A percentile compares a stretch with the other conserved stretches of the same genome.
Conservation (phyloP, 1,140 invertebrate genomes). For the Mizuhopecten yessoensis region DNA sequence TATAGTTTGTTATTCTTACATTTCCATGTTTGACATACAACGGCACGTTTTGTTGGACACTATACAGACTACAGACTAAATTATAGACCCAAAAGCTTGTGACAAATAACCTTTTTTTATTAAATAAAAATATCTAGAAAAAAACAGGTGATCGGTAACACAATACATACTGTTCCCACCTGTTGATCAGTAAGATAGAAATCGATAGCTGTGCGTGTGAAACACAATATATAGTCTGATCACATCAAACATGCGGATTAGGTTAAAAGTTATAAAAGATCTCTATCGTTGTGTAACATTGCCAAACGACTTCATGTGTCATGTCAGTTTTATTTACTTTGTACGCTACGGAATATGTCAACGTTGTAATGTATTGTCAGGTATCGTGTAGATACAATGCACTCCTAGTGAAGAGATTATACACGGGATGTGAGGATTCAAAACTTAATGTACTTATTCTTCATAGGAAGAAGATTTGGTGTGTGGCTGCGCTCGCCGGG, state of each 20-base stretch:
- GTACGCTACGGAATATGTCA: not conserved
- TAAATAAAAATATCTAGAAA: no score
- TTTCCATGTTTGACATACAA: no score
- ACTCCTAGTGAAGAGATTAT: no score
- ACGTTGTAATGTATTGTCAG: not conserved
- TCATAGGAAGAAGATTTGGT: constrained; percentile 75
- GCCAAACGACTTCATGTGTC: not conserved
- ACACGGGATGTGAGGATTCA: not conserved
- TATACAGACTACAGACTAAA: no score
- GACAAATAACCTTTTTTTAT: no score
- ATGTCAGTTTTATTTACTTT: not conserved
- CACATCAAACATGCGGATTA: not conserved
- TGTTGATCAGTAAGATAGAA: not conserved
- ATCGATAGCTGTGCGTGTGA: not conserved
- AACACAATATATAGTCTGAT: not conserved
- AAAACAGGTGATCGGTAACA: no score
- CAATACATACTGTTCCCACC: not conserved
- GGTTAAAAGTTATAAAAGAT: not conserved
- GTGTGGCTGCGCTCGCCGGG: constrained; percentile 69
- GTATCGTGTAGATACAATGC: no score
- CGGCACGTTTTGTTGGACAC: no score
- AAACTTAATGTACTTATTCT: not conserved
- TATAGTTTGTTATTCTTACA: no score
- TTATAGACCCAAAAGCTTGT: no score
- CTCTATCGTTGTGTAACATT: not conserved